Percentiles rank a stretch among this genome's conserved stretches.
phyloP scores from a whole-genome alignment of 2,797 vertebrate genomes.

The Vireo griseus region DNA sequence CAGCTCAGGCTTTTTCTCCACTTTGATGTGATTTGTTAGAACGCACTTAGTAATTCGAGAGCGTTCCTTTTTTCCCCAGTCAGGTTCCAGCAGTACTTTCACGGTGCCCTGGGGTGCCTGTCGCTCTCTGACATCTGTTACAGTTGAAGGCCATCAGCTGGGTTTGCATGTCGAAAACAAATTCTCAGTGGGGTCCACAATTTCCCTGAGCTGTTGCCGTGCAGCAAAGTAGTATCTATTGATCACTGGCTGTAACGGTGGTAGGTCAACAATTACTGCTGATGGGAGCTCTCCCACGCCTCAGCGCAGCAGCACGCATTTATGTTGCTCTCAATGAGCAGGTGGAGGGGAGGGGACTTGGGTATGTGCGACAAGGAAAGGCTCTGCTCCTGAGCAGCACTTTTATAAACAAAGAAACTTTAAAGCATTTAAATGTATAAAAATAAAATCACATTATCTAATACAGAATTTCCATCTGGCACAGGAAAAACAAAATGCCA shows the following conservation, averaged over 20 bases:
- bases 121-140: slow-evolving; percentile 25
- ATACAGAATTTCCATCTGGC: neutral
- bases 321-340: neutral
- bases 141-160: slow-evolving; percentile 19
- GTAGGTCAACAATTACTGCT: slow-evolving; percentile 36
- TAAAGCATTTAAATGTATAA: neutral
- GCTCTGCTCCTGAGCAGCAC: neutral
- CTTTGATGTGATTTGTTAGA: slow-evolving; percentile 44
- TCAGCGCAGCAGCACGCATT: neutral
- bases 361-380: neutral
- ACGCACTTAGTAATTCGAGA: neutral
- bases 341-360: neutral
- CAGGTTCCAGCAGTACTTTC: neutral
- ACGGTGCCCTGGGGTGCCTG: slow-evolving; percentile 1
- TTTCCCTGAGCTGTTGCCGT: neutral
- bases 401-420: slow-evolving; percentile 11
- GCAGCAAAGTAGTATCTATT: slow-evolving; percentile 20
- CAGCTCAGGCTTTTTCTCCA: neutral
- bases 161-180: slow-evolving; percentile 10
- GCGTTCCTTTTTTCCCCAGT: neutral
- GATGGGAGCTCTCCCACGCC: neutral
- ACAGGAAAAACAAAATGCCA: neutral
- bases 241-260: slow-evolving; percentile 32
- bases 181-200: slow-evolving; percentile 11
- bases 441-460: neutral